Evolutionary conservation across 2,888 invertebrate species (phyloP), one percentile per base, ranked within the genome.

Genomic region (Phanerotoma sp.): DNA sequence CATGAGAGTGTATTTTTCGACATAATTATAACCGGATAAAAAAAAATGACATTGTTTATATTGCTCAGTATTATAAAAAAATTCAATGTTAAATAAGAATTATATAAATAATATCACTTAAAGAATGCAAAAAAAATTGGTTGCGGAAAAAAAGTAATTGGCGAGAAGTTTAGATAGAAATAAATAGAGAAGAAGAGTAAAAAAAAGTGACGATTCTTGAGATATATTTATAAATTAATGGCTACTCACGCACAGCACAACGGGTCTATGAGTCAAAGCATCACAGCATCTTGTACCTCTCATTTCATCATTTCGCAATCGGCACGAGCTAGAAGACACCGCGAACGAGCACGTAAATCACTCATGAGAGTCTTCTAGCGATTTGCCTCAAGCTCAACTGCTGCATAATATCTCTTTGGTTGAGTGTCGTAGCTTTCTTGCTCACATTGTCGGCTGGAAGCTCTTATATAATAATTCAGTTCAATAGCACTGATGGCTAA

Each of bases 261-360:
- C 22, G 16, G 10, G 45, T n/a, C 28, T 45, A 45, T 45, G 25
- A 15, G 21, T 45, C 18, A 45, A 45, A 45, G 28, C 45, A 18
- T 13, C 25, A 30, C 7, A 15, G 30, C 49, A n/a, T 49, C 15
- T 15, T 38, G 11, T 40, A 40, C 22, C 28, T 38, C n/a, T 40
- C 20, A 28, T 28, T 38, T 40, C 18, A 35, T 25, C 7, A 40
- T 49, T 49, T 49, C 30, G 49, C 49, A 49, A 40, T 49, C 18
- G 49, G 40, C 49, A 48, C n/a, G 49, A 49, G 49, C 40, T 49
- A 49, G 49, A 40, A 49, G 49, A 49, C 49, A 49, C 49, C 49
- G 40, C 30, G 38, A 38, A 49, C 30, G 49, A 22, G 21, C 25
- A 38, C 49, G 49, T 49, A 49, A 49, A 49, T 49, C 49, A 49